Conservation (phyloP, 2,113 vertebrate genomes). For the Thunnus thynnus region DNA sequence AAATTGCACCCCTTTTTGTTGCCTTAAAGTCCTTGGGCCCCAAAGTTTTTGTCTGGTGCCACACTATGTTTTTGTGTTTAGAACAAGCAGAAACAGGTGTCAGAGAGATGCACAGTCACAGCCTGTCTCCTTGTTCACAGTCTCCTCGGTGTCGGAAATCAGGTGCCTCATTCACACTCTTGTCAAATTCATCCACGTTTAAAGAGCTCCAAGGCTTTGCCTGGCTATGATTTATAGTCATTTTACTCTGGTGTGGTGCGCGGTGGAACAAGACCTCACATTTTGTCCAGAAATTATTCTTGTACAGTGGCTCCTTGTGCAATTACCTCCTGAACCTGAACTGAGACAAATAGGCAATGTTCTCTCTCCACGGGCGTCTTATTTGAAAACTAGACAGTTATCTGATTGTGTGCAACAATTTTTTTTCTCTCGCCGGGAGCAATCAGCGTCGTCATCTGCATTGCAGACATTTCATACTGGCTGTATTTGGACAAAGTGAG, state of each 20-base stretch:
- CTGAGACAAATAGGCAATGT: slow-evolving; percentile 45
- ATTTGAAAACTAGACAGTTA: slow-evolving; percentile 37
- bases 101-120: slow-evolving; percentile 48
- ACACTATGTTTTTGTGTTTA: slow-evolving; percentile 26
- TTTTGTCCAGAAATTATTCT: slow-evolving; percentile 34
- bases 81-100: slow-evolving; percentile 57
- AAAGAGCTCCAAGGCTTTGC: slow-evolving; percentile 46
- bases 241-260: slow-evolving; percentile 9
- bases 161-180: slow-evolving; percentile 63
- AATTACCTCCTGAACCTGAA: slow-evolving; percentile 42
- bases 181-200: slow-evolving; percentile 20
- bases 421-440: slow-evolving; percentile 12
- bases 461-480: slow-evolving; percentile 29
- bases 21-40: slow-evolving; percentile 12
- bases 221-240: slow-evolving; percentile 30
- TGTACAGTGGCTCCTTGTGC: slow-evolving; percentile 64
- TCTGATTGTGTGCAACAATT: slow-evolving; percentile 41
- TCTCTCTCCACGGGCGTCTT: not conserved
- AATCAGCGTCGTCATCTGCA: slow-evolving; percentile 42
- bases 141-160: slow-evolving; percentile 27
- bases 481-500: slow-evolving; percentile 14
- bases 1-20: slow-evolving; percentile 16
- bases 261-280: slow-evolving; percentile 41
- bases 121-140: slow-evolving; percentile 48
- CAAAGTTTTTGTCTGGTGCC: slow-evolving; percentile 46